Conservation (phyloP, 2,113 vertebrate genomes). For the Oreochromis tanganicae region DNA sequence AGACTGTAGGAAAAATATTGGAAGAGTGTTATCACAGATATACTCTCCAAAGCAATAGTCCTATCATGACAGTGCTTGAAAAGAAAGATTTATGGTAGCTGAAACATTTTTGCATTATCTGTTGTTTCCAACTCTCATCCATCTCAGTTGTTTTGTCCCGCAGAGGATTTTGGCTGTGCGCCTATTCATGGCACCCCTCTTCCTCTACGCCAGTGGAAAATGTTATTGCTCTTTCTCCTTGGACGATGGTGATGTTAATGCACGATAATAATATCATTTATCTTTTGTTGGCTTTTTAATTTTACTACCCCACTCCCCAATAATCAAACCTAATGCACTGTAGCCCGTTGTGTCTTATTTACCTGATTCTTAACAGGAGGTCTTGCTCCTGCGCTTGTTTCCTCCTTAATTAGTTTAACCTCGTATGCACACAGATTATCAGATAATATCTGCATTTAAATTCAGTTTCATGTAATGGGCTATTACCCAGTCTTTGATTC, state of each 20-base stretch:
- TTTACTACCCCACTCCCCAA: background rate
- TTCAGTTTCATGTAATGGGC: background rate
- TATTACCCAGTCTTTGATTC: background rate
- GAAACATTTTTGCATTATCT: slow-evolving; percentile 68
- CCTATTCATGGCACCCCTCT: background rate
- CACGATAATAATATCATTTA: slow-evolving; percentile 40
- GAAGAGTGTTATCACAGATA: slow-evolving; percentile 44
- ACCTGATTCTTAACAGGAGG: background rate
- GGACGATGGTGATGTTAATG: slow-evolving; percentile 39
- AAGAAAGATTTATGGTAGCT: slow-evolving; percentile 56
- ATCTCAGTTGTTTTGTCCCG: slow-evolving; percentile 49
- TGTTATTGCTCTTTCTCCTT: slow-evolving; percentile 48
- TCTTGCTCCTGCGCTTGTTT: background rate
- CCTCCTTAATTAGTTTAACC: slow-evolving; percentile 13
- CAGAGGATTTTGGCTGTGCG: slow-evolving; percentile 35
- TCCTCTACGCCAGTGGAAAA: background rate
- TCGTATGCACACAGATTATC: background rate
- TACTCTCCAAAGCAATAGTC: slow-evolving; percentile 49
- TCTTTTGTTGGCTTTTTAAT: slow-evolving; percentile 21
- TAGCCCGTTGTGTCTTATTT: slow-evolving; percentile 3
- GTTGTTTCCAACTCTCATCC: slow-evolving; percentile 45
- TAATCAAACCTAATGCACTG: background rate
- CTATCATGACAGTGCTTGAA: slow-evolving; percentile 32
- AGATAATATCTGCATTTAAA: background rate
- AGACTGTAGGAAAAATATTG: background rate